Percentiles rank a stretch among this genome's conserved stretches.
phyloP scores from a whole-genome alignment of 2,888 invertebrate species.

The Masnerella sp. region DNA sequence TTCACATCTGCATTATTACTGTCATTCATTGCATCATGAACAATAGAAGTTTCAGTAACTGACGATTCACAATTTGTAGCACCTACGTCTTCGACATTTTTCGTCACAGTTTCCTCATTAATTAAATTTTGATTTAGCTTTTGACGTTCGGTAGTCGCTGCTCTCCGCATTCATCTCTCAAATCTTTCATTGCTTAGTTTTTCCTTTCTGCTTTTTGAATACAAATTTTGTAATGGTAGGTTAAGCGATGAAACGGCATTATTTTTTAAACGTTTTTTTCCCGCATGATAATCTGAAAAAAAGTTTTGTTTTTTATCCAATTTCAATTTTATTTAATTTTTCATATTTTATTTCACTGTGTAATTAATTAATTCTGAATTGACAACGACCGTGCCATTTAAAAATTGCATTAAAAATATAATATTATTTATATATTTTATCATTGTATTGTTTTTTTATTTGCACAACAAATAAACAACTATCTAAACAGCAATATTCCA shows the following conservation, averaged over 20 bases:
- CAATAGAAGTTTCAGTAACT: too few relatives aligned
- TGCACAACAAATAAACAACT: not conserved
- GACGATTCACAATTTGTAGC: not conserved
- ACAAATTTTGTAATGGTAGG: not conserved
- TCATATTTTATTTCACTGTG: not conserved
- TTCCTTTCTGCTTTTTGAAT: not conserved
- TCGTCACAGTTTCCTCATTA: too few relatives aligned
- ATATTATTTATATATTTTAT: not conserved
- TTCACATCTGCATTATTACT: too few relatives aligned
- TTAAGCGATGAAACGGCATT: constrained; percentile 5
- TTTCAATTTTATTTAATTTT: not conserved
- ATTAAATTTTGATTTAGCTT: not conserved
- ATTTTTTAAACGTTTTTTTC: constrained; percentile 3
- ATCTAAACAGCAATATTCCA: too few relatives aligned
- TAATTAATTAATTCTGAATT: not conserved
- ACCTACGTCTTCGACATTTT: too few relatives aligned
- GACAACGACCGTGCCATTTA: not conserved
- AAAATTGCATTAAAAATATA: not conserved
- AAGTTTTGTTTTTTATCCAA: not conserved
- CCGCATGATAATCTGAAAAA: not conserved
- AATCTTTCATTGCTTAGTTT: not conserved
- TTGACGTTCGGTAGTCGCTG: too few relatives aligned
- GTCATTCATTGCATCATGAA: not conserved
- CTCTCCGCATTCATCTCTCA: not conserved
- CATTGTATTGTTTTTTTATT: not conserved